These are phyloP conservation scores for Dinoponera quadriceps DNA, from an alignment of 1,140 invertebrate genomes.

Conservation along the genomic window DNA sequence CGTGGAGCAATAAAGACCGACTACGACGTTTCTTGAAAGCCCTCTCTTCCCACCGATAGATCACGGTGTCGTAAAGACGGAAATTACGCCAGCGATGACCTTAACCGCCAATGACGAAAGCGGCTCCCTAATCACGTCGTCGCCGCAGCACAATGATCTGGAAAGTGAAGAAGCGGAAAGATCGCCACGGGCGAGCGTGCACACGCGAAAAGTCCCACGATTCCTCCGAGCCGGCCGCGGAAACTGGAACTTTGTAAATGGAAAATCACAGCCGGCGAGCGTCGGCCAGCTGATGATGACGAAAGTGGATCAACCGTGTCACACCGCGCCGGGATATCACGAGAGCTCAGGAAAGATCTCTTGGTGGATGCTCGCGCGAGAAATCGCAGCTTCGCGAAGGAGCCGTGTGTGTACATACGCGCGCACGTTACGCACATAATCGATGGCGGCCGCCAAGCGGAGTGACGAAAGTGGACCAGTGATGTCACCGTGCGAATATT, in stretches of 20 bases:
- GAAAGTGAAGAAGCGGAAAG: constrained; percentile 38
- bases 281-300: constrained; percentile 24
- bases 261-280: constrained; percentile 4
- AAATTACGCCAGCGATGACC: constrained; percentile 3
- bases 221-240: background rate
- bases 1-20: background rate
- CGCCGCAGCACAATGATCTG: constrained; percentile 3
- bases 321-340: background rate
- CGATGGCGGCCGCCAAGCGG: background rate
- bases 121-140: constrained; percentile 17
- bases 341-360: background rate
- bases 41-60: background rate
- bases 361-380: too few relatives aligned
- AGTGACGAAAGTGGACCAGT: background rate
- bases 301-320: constrained; percentile 28
- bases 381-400: background rate
- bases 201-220: background rate
- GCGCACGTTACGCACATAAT: background rate
- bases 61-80: background rate
- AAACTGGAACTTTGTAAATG: constrained; percentile 42
- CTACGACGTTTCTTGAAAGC: background rate
- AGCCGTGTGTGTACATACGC: background rate
- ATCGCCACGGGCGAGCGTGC: background rate
- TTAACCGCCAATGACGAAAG: constrained; percentile 33
- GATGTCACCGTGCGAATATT: background rate